phyloP scores from a whole-genome alignment of 2,888 invertebrate genomes.

The Catonia carolina region DNA sequence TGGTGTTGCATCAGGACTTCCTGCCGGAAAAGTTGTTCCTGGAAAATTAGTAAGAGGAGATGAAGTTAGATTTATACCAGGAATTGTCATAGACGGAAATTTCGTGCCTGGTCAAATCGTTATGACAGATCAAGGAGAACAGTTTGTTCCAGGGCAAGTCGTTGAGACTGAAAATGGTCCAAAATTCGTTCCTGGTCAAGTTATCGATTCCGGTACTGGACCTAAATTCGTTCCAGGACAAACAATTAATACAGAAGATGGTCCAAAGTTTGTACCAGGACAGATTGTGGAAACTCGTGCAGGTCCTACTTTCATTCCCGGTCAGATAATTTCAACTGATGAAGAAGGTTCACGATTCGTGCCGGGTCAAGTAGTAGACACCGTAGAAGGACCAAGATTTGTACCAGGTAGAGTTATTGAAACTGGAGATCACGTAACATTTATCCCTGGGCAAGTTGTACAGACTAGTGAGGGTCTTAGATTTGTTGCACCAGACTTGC shows the following conservation, averaged over 20 bases:
- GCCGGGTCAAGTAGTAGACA: conserved; percentile 65
- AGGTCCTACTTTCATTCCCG: conserved; percentile 70
- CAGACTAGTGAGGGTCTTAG: conserved; percentile 50
- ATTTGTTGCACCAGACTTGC: conserved; percentile 62
- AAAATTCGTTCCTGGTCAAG: conserved; percentile 72
- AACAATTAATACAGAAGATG: conserved; percentile 62
- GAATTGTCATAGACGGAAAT: conserved; percentile 58
- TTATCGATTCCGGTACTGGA: conserved; percentile 60
- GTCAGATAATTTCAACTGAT: conserved; percentile 62
- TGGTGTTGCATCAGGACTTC: conserved; percentile 45
- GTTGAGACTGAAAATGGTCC: conserved; percentile 61
- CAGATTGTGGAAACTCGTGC: conserved; percentile 68
- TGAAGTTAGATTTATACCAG: conserved; percentile 60
- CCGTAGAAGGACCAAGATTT: conserved; percentile 60
- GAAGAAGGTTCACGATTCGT: conserved; percentile 55
- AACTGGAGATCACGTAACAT: conserved; percentile 44
- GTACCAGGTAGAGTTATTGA: conserved; percentile 48
- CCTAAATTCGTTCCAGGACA: conserved; percentile 64
- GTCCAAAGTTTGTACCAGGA: conserved; percentile 69
- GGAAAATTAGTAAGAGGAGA: conserved; percentile 57
- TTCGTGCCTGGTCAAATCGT: conserved; percentile 65
- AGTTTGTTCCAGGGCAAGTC: conserved; percentile 65
- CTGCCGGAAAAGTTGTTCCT: conserved; percentile 54
- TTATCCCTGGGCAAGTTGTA: conserved; percentile 48
- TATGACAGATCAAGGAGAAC: conserved; percentile 60